Evolutionary conservation across 2,888 invertebrate species (phyloP).

Genomic region (Nymphalis c-album): DNA sequence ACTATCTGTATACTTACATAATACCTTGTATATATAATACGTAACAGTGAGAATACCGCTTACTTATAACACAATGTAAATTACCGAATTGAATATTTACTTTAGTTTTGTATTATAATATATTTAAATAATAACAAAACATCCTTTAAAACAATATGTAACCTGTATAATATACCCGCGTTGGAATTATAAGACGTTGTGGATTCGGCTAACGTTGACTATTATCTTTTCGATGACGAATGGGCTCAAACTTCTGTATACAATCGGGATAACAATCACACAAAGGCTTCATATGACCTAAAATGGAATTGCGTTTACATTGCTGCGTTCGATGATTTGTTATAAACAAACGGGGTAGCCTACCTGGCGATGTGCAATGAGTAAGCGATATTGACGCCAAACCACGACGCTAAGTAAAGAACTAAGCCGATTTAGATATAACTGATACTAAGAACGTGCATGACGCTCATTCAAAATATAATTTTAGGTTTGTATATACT

Average conservation of each 20-base stretch:
- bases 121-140: not conserved
- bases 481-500: slow-evolving; percentile 56
- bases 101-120: not conserved
- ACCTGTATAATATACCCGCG: slow-evolving; percentile 42
- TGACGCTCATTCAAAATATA: slow-evolving; percentile 71
- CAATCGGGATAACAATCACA: slow-evolving; percentile 34
- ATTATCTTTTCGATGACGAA: slow-evolving; percentile 71
- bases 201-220: slow-evolving; percentile 63
- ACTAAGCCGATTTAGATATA: slow-evolving; percentile 74
- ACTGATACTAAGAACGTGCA: slow-evolving; percentile 59
- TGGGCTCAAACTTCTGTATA: slow-evolving; percentile 60
- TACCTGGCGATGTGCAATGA: slow-evolving; percentile 39
- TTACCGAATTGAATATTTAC: not conserved
- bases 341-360: slow-evolving; percentile 31
- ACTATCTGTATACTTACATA: too few species aligned
- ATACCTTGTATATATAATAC: too few species aligned
- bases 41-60: too few species aligned
- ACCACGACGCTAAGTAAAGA: slow-evolving; percentile 48
- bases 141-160: not conserved
- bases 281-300: slow-evolving; percentile 17
- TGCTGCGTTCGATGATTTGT: slow-evolving; percentile 42
- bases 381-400: slow-evolving; percentile 36
- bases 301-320: slow-evolving; percentile 46
- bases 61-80: not conserved
- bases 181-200: slow-evolving; percentile 65